Base-by-base conservation (phyloP, 2,888 invertebrate genomes). In the Notocelia uddmanniana region DNA sequence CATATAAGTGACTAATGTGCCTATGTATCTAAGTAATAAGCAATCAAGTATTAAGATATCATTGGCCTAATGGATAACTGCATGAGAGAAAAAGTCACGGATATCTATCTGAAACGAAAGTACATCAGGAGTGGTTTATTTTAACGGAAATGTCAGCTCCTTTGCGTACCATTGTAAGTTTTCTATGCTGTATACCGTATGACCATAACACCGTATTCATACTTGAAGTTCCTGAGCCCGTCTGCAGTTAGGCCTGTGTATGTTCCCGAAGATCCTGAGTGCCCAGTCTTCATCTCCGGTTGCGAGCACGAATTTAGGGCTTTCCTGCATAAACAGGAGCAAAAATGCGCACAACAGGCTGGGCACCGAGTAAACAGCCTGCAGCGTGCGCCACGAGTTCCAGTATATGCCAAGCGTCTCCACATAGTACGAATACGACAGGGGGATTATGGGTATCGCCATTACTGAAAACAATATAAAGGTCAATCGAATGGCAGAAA, bases 301-400 rank as follows among this genome's bases (percentile, higher is more conserved):
- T 0, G 95, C 89, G 54, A 95, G 91, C 41, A 95, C 88, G 81
- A 95, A 97, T 84, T 97, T 97, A 0, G 97, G 97, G 77, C 97
- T 97, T 85, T 97, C 97, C 0, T 96, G 96, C 81, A 96, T 90
- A 69, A 90, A 90, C 21, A 89, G 85, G n/a, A 96, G 83, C 75
- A 95, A 94, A 0, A 94, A 13, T 0, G 95, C 94, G 0, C 95
- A 94, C 3, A 96, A 62, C 0, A 96, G 73, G 68, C 95, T 94
- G 0, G 97, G 95, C 0, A 95, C 18, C 0, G 95, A 95, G 80
- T 96, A 95, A 0, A 96, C 82, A 0, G 96, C 86, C n/a, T 97
- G 82, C 75, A 96, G 94, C 1, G 96, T 82, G 15, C 97, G 91
- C 97, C 97, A 97, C 0, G 97, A 96, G 80, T 95, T 94, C 82